Percentiles rank a stretch among this genome's conserved stretches.
These are phyloP conservation scores for Zoroaster sp. DNA, from an alignment of 53 echinoderm and acorn worm species.

Conservation along the genomic window DNA sequence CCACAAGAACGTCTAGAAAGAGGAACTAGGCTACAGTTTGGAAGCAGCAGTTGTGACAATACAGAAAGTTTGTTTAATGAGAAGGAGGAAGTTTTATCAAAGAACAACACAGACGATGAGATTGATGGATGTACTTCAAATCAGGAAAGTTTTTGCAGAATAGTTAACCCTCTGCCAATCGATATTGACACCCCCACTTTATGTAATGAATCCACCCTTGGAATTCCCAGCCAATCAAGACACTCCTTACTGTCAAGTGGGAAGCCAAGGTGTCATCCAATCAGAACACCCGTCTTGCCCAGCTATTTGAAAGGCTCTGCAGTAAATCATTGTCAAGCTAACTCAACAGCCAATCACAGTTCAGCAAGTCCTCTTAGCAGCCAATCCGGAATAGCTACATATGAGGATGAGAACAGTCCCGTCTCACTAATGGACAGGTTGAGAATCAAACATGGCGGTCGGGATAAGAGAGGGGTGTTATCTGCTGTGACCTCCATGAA, in stretches of 20 bases:
- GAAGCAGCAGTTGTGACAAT: too few relatives aligned
- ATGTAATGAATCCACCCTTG: background rate
- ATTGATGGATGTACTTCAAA: too few relatives aligned
- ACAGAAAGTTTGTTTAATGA: too few relatives aligned
- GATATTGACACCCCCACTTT: constrained; percentile 17
- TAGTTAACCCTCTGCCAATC: background rate
- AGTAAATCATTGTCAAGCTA: background rate
- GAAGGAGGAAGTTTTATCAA: too few relatives aligned
- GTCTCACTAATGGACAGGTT: constrained; percentile 65
- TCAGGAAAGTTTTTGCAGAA: background rate
- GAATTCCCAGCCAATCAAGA: background rate
- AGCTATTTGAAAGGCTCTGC: background rate
- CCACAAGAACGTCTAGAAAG: too few relatives aligned
- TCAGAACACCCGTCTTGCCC: background rate
- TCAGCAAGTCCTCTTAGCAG: background rate
- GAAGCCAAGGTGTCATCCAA: background rate
- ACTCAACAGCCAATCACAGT: background rate
- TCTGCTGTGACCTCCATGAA: constrained; percentile 11
- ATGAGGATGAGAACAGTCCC: constrained; percentile 64
- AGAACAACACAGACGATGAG: too few relatives aligned
- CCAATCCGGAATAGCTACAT: background rate
- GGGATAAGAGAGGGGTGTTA: constrained; percentile 28
- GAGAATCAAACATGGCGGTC: constrained; percentile 55
- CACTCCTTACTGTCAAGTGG: background rate
- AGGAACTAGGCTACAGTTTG: too few relatives aligned